Evolutionary conservation across 1,140 invertebrate species (phyloP), one percentile per base, ranked within the genome.

Genomic region (Coenobita brevimanus): DNA sequence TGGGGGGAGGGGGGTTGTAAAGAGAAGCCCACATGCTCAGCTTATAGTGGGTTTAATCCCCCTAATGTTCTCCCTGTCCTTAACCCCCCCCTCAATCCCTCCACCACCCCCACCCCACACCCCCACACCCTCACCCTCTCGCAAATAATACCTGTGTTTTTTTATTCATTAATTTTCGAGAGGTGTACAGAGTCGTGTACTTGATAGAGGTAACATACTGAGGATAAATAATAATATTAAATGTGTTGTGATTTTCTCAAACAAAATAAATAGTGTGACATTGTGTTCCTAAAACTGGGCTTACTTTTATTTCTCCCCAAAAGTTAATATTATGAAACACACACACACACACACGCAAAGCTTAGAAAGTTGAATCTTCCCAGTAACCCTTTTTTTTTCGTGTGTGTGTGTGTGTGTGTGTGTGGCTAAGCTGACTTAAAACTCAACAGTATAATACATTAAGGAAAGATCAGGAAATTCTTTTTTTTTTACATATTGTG

Each of bases 231-330:
- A 73, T 73, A 73, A 84, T 54, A 60, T 73, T 84, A 84, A 67
- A 84, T 84, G 82, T 84, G 82, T 84, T 84, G 82, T 84, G 82
- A 84, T n/a, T 84, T 84, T 84, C 82, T 84, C 71, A 73, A 84
- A 84, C 82, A 84, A 75, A 84, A 84, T 84, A 84, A 84, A 84
- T 84, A 84, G 82, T 84, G 82, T 84, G 82, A 73, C n/a, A 84
- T 84, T 84, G 82, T 84, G 82, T 84, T 84, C 82, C 82, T 84
- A 84, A 84, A 36, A 15, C n/a, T n/a, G n/a, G n/a, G 75, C 46
- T 46, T 71, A 27, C 75, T 54, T 46, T 84, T 71, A 60, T 84
- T 84, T 69, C 15, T 64, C 80, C 41, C 50, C 43, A 24, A 71
- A 27, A 24, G 4, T 27, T 33, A 71, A 30, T 27, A 17, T 71